phyloP scores from a whole-genome alignment of 2,888 invertebrate genomes.

The Cryptocephalus moraei region DNA sequence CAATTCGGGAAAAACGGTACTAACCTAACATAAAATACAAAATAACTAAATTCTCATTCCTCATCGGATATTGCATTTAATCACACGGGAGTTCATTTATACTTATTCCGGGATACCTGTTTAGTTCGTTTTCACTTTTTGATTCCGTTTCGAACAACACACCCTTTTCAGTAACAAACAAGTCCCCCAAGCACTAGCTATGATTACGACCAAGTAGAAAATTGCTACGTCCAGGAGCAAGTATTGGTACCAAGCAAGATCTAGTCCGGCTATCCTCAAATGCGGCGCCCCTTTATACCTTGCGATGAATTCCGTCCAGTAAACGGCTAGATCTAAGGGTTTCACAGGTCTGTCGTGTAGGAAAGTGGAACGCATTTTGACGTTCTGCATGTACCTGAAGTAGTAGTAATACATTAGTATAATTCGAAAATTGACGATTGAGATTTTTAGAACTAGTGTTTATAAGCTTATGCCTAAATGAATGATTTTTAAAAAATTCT shows the following conservation, averaged over 20 bases:
- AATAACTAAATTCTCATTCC: too few relatives aligned
- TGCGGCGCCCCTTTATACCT: conserved; percentile 7
- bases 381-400: conserved; percentile 2
- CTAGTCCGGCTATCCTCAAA: conserved; percentile 5
- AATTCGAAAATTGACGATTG: too few relatives aligned
- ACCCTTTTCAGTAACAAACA: not conserved
- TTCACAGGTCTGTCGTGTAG: conserved; percentile 3
- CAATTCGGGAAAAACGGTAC: too few relatives aligned
- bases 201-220: not conserved
- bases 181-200: not conserved
- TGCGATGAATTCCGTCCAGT: conserved; percentile 10
- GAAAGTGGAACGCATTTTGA: conserved; percentile 1
- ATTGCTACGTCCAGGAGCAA: conserved; percentile 3
- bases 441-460: too few relatives aligned
- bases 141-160: not conserved
- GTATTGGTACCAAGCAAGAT: conserved; percentile 10
- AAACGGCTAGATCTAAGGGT: conserved; percentile 9
- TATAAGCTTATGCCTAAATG: too few relatives aligned
- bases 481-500: too few relatives aligned
- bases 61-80: too few relatives aligned
- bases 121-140: conserved; percentile 1
- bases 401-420: not conserved
- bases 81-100: too few relatives aligned
- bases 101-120: too few relatives aligned
- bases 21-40: too few relatives aligned